phyloP scores from a whole-genome alignment of 1,140 invertebrate genomes.

The Bombus sibiricus region DNA sequence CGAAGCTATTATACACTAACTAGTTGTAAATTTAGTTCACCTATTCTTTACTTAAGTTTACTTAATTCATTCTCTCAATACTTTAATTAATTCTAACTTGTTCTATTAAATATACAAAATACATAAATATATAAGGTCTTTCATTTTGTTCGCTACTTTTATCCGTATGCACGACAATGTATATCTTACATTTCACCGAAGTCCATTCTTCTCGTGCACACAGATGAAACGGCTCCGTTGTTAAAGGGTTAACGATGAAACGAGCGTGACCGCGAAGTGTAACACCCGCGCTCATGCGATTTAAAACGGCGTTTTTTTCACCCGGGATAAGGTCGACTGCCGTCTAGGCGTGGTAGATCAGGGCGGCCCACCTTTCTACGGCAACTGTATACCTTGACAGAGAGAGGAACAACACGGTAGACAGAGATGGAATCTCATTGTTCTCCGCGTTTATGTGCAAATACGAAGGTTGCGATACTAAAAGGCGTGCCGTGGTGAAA shows the following conservation, averaged over 20 bases:
- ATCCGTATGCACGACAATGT: too few relatives aligned
- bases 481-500: constrained; percentile 30
- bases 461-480: constrained; percentile 49
- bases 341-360: constrained; percentile 55
- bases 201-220: too few relatives aligned
- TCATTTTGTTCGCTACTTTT: too few relatives aligned
- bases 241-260: background rate
- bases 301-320: constrained; percentile 56
- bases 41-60: too few relatives aligned
- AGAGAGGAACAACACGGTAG: background rate
- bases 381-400: constrained; percentile 15
- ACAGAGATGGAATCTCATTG: constrained; percentile 32
- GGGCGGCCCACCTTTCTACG: constrained; percentile 42
- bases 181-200: too few relatives aligned
- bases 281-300: constrained; percentile 37
- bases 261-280: background rate
- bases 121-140: too few relatives aligned
- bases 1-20: too few relatives aligned
- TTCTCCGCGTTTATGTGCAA: constrained; percentile 58
- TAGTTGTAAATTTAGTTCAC: too few relatives aligned
- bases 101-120: too few relatives aligned
- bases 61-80: too few relatives aligned
- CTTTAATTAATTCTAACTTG: too few relatives aligned
- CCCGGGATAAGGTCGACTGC: constrained; percentile 32
- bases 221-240: background rate